A percentile compares a stretch with the other conserved stretches of the same genome.
These are phyloP conservation scores for Diachasmimorpha longicaudata DNA, from an alignment of 1,140 invertebrate genomes.

Conservation along the genomic window DNA sequence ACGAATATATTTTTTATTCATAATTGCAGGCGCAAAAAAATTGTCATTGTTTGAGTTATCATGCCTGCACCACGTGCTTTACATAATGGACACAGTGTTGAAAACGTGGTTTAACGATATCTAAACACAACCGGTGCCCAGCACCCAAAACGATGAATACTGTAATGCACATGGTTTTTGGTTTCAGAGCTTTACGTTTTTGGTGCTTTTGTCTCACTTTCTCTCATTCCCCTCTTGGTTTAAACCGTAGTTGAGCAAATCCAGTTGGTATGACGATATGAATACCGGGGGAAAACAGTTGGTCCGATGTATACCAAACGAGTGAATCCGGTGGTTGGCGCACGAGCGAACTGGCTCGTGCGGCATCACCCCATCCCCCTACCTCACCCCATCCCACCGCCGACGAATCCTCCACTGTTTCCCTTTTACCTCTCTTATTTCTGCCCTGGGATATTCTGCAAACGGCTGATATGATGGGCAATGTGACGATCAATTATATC, in stretches of 20 bases:
- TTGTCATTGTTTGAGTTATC: conserved; percentile 59
- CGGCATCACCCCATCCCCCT: background rate
- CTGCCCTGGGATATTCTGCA: conserved; percentile 2
- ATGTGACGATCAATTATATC: conserved; percentile 14
- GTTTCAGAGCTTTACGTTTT: conserved; percentile 2
- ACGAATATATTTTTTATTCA: background rate
- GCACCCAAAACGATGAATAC: background rate
- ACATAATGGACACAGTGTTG: conserved; percentile 55
- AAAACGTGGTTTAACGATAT: conserved; percentile 54
- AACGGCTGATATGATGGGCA: conserved; percentile 8
- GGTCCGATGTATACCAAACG: conserved; percentile 1
- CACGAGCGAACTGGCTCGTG: background rate
- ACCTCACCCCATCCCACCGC: background rate
- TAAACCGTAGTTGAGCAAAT: conserved; percentile 3
- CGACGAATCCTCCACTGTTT: background rate
- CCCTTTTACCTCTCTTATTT: background rate
- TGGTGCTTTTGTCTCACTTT: background rate
- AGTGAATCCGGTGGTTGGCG: conserved; percentile 9
- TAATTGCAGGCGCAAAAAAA: background rate
- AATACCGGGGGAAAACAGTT: conserved; percentile 4
- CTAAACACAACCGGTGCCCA: conserved; percentile 18
- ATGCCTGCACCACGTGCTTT: conserved; percentile 53
- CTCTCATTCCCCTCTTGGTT: background rate
- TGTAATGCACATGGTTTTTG: background rate
- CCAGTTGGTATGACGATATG: conserved; percentile 6